phyloP scores from a whole-genome alignment of 2,113 vertebrate genomes.

The Lagenorhynchus albirostris region DNA sequence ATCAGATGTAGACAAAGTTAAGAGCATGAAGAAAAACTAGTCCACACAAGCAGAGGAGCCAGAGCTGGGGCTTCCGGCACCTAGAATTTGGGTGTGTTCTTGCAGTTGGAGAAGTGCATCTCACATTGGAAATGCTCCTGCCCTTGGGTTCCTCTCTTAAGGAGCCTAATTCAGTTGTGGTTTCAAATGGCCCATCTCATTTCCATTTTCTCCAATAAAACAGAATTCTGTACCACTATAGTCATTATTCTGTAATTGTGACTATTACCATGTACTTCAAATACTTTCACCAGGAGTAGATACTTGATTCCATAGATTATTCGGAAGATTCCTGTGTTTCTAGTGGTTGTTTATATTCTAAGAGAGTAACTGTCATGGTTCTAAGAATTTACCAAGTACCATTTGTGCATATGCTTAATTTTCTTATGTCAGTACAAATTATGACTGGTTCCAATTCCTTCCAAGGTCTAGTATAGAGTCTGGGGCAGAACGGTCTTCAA shows the following conservation, averaged over 20 bases:
- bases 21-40: background rate
- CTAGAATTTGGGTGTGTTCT: no score
- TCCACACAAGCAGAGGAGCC: accelerated
- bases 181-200: accelerated
- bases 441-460: background rate
- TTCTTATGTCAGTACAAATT: background rate
- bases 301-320: background rate
- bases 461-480: accelerated
- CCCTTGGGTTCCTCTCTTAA: background rate
- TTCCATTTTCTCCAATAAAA: accelerated
- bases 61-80: accelerated
- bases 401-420: background rate
- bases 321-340: background rate
- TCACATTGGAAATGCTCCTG: accelerated
- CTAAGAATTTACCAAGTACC: background rate
- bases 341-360: background rate
- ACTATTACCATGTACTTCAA: accelerated
- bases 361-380: background rate
- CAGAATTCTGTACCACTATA: accelerated
- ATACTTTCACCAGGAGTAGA: background rate
- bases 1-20: background rate
- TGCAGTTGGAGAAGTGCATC: accelerated
- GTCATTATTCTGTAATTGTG: accelerated
- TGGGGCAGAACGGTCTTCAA: accelerated
- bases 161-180: background rate